These are phyloP conservation scores for Heteromurus nitidus DNA, from an alignment of 2,888 invertebrate species.

Conservation along the genomic window DNA sequence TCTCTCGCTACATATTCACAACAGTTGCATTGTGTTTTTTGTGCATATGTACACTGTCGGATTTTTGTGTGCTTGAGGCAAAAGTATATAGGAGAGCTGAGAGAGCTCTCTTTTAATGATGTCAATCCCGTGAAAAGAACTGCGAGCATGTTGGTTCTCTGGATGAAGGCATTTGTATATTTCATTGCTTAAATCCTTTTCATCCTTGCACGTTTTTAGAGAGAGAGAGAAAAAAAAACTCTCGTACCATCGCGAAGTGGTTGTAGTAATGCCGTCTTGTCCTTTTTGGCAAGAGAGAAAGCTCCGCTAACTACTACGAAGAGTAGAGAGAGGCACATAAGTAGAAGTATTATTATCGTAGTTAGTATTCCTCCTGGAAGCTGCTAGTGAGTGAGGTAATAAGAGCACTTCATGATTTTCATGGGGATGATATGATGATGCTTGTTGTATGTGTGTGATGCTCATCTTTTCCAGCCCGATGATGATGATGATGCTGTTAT, in stretches of 20 bases:
- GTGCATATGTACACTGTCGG: background rate
- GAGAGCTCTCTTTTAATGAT: slow-evolving; percentile 52
- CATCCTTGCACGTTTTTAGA: slow-evolving; percentile 35
- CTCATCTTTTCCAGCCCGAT: slow-evolving; percentile 53
- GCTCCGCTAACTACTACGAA: too few relatives aligned
- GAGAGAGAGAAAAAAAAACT: slow-evolving; percentile 9
- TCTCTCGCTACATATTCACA: slow-evolving; percentile 13
- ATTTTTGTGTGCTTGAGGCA: slow-evolving; percentile 24
- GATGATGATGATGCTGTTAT: slow-evolving; percentile 49
- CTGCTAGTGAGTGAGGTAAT: slow-evolving; percentile 34
- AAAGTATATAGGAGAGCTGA: slow-evolving; percentile 15
- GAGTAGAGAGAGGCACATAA: too few relatives aligned
- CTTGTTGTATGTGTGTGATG: slow-evolving; percentile 55
- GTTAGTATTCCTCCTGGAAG: slow-evolving; percentile 11
- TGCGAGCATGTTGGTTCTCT: slow-evolving; percentile 14
- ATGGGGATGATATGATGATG: slow-evolving; percentile 40
- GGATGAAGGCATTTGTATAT: slow-evolving; percentile 54
- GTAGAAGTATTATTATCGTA: slow-evolving; percentile 35
- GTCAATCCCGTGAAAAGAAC: slow-evolving; percentile 58
- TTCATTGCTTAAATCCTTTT: slow-evolving; percentile 56
- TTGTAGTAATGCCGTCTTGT: background rate
- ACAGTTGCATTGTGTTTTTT: background rate
- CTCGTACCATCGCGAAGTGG: background rate
- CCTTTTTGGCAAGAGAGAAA: background rate
- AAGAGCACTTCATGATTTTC: slow-evolving; percentile 57